Percentiles rank a stretch among this genome's conserved stretches.
These are phyloP conservation scores for Rhinolophus sinicus DNA, from an alignment of 2,113 vertebrate genomes.

Conservation along the genomic window DNA sequence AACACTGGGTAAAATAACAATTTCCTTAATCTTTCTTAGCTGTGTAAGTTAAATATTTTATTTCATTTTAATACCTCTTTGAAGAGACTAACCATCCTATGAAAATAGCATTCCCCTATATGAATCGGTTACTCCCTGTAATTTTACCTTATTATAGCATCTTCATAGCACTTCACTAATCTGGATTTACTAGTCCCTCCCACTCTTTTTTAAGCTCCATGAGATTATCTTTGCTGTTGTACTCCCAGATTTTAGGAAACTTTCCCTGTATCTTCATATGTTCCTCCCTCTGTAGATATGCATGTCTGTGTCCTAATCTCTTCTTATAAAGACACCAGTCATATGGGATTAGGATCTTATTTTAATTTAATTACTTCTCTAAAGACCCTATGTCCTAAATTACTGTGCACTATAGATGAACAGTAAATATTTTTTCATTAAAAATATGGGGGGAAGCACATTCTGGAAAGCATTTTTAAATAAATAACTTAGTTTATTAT, in stretches of 20 bases:
- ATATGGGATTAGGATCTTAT: not conserved
- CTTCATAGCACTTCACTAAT: not conserved
- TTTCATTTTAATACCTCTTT: conserved; percentile 20
- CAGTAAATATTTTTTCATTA: conserved; percentile 47
- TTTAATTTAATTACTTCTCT: conserved; percentile 38
- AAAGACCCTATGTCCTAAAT: not conserved
- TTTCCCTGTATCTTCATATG: not conserved
- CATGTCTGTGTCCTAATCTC: not conserved
- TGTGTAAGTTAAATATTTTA: conserved; percentile 24
- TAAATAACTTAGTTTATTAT: not conserved
- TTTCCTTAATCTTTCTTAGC: conserved; percentile 4
- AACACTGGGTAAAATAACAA: not conserved
- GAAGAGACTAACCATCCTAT: not conserved
- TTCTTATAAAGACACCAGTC: not conserved
- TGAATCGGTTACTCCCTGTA: not conserved
- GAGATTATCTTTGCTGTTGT: not conserved
- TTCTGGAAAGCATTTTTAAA: not conserved
- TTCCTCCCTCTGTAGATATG: not conserved
- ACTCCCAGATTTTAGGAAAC: not conserved
- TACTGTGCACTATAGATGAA: not conserved
- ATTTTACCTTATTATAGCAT: not conserved
- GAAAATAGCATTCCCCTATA: not conserved
- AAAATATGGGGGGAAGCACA: not conserved
- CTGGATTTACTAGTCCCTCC: not conserved
- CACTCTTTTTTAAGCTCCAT: not conserved